Percentiles rank a stretch among this genome's conserved stretches.
Evolutionary conservation across 2,888 invertebrate species (phyloP).

Genomic region (Pomacea canaliculata): DNA sequence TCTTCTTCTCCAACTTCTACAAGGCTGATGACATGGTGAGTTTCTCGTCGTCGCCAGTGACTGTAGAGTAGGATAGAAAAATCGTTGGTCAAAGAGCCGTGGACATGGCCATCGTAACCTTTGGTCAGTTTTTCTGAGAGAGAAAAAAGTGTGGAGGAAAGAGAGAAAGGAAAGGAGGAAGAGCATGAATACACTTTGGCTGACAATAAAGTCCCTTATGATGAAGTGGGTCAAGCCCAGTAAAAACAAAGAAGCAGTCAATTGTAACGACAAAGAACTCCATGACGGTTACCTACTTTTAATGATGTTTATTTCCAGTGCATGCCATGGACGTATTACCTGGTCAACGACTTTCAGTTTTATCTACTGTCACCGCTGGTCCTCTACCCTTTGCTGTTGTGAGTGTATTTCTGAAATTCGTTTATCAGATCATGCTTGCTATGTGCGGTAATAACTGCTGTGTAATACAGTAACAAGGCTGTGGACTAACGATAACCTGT

Average conservation of each 20-base stretch:
- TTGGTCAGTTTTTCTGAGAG: too few species aligned
- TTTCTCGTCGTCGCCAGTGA: neutral
- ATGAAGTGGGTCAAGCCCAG: too few species aligned
- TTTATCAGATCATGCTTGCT: neutral
- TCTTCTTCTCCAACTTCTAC: constrained; percentile 61
- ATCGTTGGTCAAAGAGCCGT: too few species aligned
- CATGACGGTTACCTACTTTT: too few species aligned
- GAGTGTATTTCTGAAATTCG: neutral
- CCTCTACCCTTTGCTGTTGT: constrained; percentile 34
- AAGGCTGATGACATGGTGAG: constrained; percentile 42
- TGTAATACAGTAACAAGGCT: constrained; percentile 15
- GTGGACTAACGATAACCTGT: neutral
- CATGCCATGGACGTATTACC: constrained; percentile 40
- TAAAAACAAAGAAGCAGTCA: too few species aligned
- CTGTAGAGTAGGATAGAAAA: too few species aligned
- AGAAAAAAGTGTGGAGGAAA: too few species aligned
- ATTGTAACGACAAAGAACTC: too few species aligned
- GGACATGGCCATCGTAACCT: too few species aligned
- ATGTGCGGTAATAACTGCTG: neutral
- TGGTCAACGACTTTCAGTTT: constrained; percentile 47
- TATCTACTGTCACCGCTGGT: constrained; percentile 38
- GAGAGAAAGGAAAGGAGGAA: too few species aligned
- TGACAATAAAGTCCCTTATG: too few species aligned
- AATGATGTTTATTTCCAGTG: constrained; percentile 25
- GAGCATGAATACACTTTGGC: too few species aligned